Base-by-base conservation (phyloP, 2,797 vertebrate genomes). In the Anguilla megastoma region DNA sequence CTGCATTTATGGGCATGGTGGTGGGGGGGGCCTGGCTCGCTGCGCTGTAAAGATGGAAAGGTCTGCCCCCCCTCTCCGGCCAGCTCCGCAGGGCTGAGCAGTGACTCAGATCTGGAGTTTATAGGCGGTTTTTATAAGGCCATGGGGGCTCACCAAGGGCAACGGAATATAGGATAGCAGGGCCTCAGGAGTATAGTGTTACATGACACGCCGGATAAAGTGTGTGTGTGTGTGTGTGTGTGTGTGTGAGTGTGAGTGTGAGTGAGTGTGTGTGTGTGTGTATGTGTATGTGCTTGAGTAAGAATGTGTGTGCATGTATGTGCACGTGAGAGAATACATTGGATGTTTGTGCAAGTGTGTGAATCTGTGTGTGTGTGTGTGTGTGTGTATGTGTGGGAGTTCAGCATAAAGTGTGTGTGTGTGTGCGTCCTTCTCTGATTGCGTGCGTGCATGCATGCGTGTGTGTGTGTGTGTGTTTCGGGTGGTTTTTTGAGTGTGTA, bases 41-140 rank as follows among this genome's bases (percentile, higher is more conserved):
- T 16, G 14, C 33, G 0, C 2, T 0, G 45, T 82, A 14, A 80
- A 80, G 76, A 45, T 48, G 76, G 76, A 80, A 45, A 48, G 14
- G 10, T 16, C 76, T 16, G 36, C 36, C 36, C 36, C 36, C 36
- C 36, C 36, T 2, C 16, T 1, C 33, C 36, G 76, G 76, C 36
- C 76, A 82, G 79, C 45, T 41, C 36, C 36, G 18, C 79, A 24
- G 45, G 41, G 21, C 79, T 82, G 45, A 82, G 79, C 79, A 48
- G 79, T 82, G 79, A 82, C 79, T 82, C 79, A 82, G 45, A 9
- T 82, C 6, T 82, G 79, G 79, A 50, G 79, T 82, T 82, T 82
- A 24, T 48, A 82, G 79, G 79, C 18, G 21, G 45, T 30, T 41
- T 41, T 45, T 45, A 80, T 80, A 33, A 74, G 27, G 71, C 2